A percentile compares a stretch with the other conserved stretches of the same genome.
phyloP scores from a whole-genome alignment of 1,140 invertebrate species.

The Zaprionus taronus region DNA sequence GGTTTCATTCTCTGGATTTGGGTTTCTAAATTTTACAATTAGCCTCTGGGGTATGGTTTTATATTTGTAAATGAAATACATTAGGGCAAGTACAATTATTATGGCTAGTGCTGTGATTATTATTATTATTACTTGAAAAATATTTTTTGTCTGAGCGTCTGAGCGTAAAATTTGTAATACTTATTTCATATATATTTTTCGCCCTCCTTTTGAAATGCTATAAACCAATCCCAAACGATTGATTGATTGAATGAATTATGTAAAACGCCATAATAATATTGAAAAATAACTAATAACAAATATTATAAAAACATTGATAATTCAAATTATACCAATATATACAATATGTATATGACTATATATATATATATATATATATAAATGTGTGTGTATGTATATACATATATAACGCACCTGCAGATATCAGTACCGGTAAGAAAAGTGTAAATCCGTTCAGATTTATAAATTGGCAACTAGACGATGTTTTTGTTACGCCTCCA shows the following conservation, averaged over 20 bases:
- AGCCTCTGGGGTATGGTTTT: too few species aligned
- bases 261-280: conserved; percentile 36
- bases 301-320: conserved; percentile 24
- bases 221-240: conserved; percentile 64
- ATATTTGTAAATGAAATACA: too few species aligned
- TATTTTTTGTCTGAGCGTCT: too few species aligned
- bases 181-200: conserved; percentile 68
- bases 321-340: conserved; percentile 18
- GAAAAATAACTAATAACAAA: conserved; percentile 2
- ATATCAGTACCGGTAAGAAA: conserved; percentile 84
- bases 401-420: conserved; percentile 66
- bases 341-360: too few species aligned
- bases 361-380: conserved; percentile 22
- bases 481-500: conserved; percentile 52
- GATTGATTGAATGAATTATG: conserved; percentile 57
- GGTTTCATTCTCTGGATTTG: too few species aligned
- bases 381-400: conserved; percentile 15
- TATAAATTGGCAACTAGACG: too few species aligned
- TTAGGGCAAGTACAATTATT: too few species aligned
- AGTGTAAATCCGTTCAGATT: conserved; percentile 65
- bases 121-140: too few species aligned
- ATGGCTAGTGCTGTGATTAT: too few species aligned
- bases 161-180: conserved; percentile 66
- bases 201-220: conserved; percentile 59
- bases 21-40: too few species aligned